These are phyloP conservation scores for Crotalus viridis DNA, from an alignment of 2,113 vertebrate species.

Conservation along the genomic window DNA sequence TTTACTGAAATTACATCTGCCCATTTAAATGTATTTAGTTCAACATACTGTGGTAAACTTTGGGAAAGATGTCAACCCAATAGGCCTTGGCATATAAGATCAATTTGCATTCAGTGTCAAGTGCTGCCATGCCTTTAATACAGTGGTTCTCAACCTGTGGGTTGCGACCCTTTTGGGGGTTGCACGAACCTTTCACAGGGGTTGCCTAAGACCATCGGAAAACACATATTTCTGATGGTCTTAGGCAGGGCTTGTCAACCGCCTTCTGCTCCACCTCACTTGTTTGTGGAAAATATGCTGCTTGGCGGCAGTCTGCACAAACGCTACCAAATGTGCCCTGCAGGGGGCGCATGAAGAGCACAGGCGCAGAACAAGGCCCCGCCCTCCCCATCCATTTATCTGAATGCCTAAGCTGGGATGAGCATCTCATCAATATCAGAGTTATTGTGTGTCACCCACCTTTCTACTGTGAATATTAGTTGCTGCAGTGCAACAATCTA, in stretches of 20 bases:
- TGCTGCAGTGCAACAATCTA: conserved; percentile 53
- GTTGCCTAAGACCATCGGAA: too few relatives aligned
- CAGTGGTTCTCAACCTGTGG: too few relatives aligned
- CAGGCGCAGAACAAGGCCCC: too few relatives aligned
- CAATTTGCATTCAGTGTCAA: neutral
- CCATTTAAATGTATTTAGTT: neutral
- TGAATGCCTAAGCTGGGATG: conserved; percentile 25
- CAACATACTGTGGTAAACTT: neutral
- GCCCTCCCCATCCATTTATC: conserved; percentile 45
- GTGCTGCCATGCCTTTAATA: neutral
- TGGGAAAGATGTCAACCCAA: neutral
- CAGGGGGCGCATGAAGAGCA: too few relatives aligned
- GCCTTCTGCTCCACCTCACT: too few relatives aligned
- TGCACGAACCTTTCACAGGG: too few relatives aligned
- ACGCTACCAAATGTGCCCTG: too few relatives aligned
- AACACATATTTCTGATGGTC: too few relatives aligned
- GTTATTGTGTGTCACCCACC: conserved; percentile 23
- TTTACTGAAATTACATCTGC: neutral
- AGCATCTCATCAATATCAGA: conserved; percentile 38
- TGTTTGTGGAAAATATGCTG: too few relatives aligned
- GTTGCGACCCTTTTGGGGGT: too few relatives aligned
- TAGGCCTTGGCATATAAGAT: neutral
- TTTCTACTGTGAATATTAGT: conserved; percentile 51
- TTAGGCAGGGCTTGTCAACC: too few relatives aligned
- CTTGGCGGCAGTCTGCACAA: too few relatives aligned